Evolutionary conservation across 2,113 vertebrate species (phyloP).

Genomic region (Pogonocichla stellata): DNA sequence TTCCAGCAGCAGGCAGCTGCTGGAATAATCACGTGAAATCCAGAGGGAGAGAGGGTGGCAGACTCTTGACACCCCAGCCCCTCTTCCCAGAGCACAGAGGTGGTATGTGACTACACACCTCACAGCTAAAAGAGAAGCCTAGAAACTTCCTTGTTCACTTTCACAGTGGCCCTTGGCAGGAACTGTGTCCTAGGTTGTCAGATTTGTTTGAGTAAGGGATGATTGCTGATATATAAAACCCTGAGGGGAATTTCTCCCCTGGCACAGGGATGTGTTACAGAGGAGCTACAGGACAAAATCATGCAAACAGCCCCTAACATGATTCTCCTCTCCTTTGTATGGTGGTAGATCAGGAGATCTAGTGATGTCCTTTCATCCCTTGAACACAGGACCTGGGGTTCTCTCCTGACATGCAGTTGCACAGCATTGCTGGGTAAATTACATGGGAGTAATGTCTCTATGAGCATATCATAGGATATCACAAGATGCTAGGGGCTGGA

Average conservation of each 20-base stretch:
- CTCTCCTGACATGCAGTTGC: rapidly evolving
- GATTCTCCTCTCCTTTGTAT: not conserved
- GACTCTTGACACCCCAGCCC: no score
- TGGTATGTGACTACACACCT: not conserved
- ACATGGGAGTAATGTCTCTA: not conserved
- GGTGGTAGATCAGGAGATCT: not conserved
- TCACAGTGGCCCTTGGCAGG: not conserved
- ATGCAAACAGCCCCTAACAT: not conserved
- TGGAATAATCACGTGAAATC: not conserved
- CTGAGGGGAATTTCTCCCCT: not conserved
- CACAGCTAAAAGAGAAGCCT: not conserved
- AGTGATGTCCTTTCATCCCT: rapidly evolving
- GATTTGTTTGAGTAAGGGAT: not conserved
- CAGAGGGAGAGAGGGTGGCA: not conserved
- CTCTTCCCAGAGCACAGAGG: not conserved
- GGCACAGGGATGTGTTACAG: not conserved
- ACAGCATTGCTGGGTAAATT: not conserved
- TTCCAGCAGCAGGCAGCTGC: not conserved
- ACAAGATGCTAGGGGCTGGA: not conserved
- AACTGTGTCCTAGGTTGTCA: rapidly evolving
- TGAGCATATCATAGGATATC: not conserved
- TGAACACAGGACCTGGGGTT: not conserved
- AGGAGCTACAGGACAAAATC: not conserved
- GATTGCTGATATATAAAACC: not conserved
- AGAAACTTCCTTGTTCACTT: not conserved